A percentile compares a stretch with the other conserved stretches of the same genome.
Evolutionary conservation across 2,113 vertebrate species (phyloP).

Genomic region (Grantiella picta): DNA sequence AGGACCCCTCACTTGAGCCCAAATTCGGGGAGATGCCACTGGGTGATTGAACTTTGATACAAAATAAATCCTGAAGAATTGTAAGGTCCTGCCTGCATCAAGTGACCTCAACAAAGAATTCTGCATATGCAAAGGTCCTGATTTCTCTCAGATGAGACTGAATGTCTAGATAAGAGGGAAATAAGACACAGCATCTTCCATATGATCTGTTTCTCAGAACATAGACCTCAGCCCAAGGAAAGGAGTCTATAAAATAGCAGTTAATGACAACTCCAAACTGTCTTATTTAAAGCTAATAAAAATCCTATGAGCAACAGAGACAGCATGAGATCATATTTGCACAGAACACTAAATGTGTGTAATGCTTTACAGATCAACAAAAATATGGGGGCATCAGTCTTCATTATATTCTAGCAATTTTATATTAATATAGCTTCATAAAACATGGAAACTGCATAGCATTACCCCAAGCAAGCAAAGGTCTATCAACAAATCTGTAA

Average conservation of each 20-base stretch:
- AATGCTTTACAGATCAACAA: neutral
- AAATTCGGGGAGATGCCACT: neutral
- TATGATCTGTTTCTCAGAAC: neutral
- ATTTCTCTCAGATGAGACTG: neutral
- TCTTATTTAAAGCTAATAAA: neutral
- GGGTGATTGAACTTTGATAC: neutral
- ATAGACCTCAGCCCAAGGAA: neutral
- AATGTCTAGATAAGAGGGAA: neutral
- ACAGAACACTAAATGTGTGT: neutral
- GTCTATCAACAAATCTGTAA: neutral
- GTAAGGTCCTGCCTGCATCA: neutral
- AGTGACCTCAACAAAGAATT: neutral
- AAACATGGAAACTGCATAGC: neutral
- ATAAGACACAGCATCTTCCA: neutral
- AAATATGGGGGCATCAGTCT: neutral
- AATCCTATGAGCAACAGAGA: neutral
- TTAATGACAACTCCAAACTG: neutral
- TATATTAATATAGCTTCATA: neutral
- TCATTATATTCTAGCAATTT: neutral
- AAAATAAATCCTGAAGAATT: neutral
- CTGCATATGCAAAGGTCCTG: neutral
- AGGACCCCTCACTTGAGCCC: neutral
- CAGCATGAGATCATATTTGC: neutral
- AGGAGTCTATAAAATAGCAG: neutral
- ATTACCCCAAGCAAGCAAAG: neutral